Base-by-base conservation (phyloP, 2,888 invertebrate species). In the Ochropleura leucogaster region DNA sequence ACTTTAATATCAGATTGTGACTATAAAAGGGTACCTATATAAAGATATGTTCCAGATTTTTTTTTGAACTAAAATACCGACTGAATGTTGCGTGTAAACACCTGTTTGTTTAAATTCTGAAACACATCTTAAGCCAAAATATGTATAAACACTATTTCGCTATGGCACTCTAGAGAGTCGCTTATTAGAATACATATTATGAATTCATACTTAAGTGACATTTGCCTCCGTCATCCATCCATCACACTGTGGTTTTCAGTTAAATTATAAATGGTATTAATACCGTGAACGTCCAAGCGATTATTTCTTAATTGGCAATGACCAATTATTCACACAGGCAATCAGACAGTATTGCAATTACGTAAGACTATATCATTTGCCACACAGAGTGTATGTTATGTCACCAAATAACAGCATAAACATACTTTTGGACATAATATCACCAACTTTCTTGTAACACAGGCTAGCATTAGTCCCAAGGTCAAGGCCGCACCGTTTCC, bases 401-500 rank as follows among this genome's bases (percentile, higher is more conserved):
- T 64, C 47, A 71, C 68, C 30, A 65, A 67, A 72, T 62, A 68
- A 77, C 59, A 71, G 42, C 63, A 74, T 20, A 72, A 64, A 79
- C 46, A 82, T 74, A 69, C 62, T 79, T 72, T 73, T 76, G 40
- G 59, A 77, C 65, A 77, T 77, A 78, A 83, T 55, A 74, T 49
- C 66, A 68, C 68, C 63, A 83, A 85, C 65, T 85, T 85, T 84
- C 80, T 84, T 74, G 77, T 69, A 73, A 80, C 64, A 65, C 70
- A 66, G 79, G 59, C 80, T 62, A 75, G 84, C 80, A 84, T 87
- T 87, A 89, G 84, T 72, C 57, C 72, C 82, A 85, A 90, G 90
- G 91, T 86, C 86, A 89, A 83, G 87, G 86, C 62, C 78, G 51
- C 68, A 30, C 64, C 66, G 87, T 90, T 87, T 66, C 90, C 71